phyloP scores from a whole-genome alignment of 2,113 vertebrate genomes.

The Agelaius phoeniceus region DNA sequence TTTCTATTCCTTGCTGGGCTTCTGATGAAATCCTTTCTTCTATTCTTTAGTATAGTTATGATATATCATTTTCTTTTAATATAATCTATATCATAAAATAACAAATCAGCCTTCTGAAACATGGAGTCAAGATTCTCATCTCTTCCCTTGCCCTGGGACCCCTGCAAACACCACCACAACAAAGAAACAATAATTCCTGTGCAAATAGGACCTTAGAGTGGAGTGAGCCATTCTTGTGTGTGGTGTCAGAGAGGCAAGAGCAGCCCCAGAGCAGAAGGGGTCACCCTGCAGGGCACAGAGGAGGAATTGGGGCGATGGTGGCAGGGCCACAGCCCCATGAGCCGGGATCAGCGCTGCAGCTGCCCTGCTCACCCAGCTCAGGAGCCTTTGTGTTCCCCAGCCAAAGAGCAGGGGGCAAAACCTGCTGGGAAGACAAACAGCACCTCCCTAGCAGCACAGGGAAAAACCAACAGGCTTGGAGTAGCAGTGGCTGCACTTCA shows the following conservation, averaged over 20 bases:
- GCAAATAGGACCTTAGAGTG: background rate
- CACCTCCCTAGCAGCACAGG: background rate
- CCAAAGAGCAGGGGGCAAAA: background rate
- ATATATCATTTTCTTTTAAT: no score
- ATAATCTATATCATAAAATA: no score
- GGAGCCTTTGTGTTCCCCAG: background rate
- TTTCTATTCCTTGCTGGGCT: no score
- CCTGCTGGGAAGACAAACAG: background rate
- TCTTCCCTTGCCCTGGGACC: no score
- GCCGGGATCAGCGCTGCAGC: background rate
- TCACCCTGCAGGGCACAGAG: background rate
- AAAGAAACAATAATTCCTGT: background rate
- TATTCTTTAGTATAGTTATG: no score
- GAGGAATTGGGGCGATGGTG: background rate
- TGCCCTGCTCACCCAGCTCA: background rate
- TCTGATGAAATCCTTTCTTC: no score
- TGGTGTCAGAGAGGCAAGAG: background rate
- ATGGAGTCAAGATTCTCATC: no score
- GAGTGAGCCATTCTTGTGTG: background rate
- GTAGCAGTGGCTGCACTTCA: background rate
- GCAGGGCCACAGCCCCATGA: background rate
- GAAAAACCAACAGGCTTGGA: background rate
- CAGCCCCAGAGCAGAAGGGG: accelerated
- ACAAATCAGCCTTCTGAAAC: no score
- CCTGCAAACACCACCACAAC: no score